Evolutionary conservation across 2,113 vertebrate genomes (phyloP), one percentile per base, ranked within the genome.

Genomic region (Thamnaconus septentrionalis): DNA sequence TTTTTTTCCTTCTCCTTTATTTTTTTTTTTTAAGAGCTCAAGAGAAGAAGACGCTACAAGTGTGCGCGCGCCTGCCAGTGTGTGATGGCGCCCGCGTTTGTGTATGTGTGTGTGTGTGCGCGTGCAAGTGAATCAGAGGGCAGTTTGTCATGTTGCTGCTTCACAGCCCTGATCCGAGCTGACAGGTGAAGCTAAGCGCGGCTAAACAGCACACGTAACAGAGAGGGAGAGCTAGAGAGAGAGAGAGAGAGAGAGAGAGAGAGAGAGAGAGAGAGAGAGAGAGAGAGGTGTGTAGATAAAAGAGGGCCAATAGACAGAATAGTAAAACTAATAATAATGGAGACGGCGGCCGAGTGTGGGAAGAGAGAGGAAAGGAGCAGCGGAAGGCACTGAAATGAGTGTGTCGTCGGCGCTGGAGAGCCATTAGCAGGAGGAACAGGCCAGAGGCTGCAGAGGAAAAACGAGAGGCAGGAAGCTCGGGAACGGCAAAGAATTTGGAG

Each of bases 151-250:
- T 90, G 86, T 87, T 83, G 75, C 85, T 73, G 87, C 83, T 90
- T 81, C 79, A 76, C 59, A 88, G 82, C 75, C 65, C 81, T 90
- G 88, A 92, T 92, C 80, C 57, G 48, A 90, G 86, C 80, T 91
- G 91, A 92, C 90, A 91, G 88, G 88, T 91, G 88, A 89, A 90
- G 88, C 88, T 90, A 89, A 91, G 85, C 82, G 75, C 85, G 77
- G 84, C 86, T 88, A 87, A 88, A 90, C 84, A 87, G 84, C 69
- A 86, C 82, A 87, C 79, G 77, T 79, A 82, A 82, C 70, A 78
- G 63, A 69, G 59, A 69, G 66, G 40, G 9, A 4, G 45, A 72
- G 62, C 45, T 59, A 53, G 70, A 50, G 54, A 48, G 53, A 12
- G 51, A 55, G 71, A 41, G 44, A 51, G 55, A 52, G 46, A 43